Percentiles rank a stretch among this genome's conserved stretches.
phyloP scores from a whole-genome alignment of 2,888 invertebrate genomes.

The Phasia obesa region DNA sequence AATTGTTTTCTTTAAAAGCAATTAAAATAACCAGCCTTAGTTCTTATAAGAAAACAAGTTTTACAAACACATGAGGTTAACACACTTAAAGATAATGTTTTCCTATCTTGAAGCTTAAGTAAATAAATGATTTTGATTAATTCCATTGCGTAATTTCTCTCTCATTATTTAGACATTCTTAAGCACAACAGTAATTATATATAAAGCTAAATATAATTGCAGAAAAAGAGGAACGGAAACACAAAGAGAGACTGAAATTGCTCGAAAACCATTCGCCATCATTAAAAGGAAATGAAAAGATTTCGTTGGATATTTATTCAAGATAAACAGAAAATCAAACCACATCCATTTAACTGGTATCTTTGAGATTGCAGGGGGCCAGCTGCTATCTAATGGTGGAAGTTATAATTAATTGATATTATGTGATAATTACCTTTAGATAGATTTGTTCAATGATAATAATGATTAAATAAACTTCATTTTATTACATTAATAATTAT shows the following conservation, averaged over 20 bases:
- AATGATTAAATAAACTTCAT: conserved; percentile 18
- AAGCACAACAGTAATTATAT: no score
- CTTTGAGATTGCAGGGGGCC: neutral
- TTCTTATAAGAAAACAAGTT: no score
- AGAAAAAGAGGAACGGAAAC: neutral
- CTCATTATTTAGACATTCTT: no score
- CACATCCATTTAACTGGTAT: neutral
- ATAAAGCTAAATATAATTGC: neutral
- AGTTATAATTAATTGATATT: conserved; percentile 63
- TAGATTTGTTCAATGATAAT: conserved; percentile 23
- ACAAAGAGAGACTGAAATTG: neutral
- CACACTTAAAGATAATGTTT: no score
- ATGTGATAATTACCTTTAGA: conserved; percentile 62
- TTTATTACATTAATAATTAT: neutral
- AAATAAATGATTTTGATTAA: no score
- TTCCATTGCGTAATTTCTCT: no score
- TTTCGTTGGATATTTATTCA: conserved; percentile 44
- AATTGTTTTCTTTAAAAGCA: no score
- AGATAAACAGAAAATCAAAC: conserved; percentile 21
- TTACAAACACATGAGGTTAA: no score
- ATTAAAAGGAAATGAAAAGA: conserved; percentile 50
- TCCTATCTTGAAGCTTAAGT: no score
- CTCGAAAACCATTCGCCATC: neutral
- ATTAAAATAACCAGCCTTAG: no score
- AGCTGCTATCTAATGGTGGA: conserved; percentile 7